A percentile compares a stretch with the other conserved stretches of the same genome.
Evolutionary conservation across 1,140 invertebrate genomes (phyloP).

Genomic region (Brachystomella parvula): DNA sequence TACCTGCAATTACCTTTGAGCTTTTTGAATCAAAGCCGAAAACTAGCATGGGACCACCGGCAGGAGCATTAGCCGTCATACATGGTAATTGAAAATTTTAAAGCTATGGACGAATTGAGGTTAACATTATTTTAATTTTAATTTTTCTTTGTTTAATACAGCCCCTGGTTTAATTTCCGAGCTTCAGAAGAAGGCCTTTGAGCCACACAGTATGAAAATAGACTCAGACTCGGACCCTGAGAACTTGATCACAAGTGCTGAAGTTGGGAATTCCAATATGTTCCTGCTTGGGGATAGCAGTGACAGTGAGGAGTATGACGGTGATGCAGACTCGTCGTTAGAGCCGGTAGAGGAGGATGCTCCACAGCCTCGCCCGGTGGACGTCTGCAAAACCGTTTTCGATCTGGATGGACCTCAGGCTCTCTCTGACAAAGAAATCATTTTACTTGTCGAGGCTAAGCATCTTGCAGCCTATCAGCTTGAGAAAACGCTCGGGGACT

Average conservation of each 20-base stretch:
- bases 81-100: background rate
- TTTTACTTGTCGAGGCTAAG: slow-evolving; percentile 62
- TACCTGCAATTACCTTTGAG: background rate
- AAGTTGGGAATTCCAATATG: background rate
- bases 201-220: background rate
- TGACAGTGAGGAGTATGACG: slow-evolving; percentile 22
- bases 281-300: slow-evolving; percentile 33
- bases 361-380: slow-evolving; percentile 48
- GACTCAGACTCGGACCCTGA: slow-evolving; percentile 1
- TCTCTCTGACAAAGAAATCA: slow-evolving; percentile 74
- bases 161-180: background rate
- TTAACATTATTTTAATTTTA: background rate
- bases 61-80: background rate
- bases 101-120: background rate
- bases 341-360: background rate
- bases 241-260: background rate
- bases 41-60: background rate
- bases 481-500: slow-evolving; percentile 71
- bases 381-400: slow-evolving; percentile 69
- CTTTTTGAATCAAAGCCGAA: background rate
- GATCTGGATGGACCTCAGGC: slow-evolving; percentile 55
- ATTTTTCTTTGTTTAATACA: background rate
- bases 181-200: background rate
- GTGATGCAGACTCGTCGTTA: background rate
- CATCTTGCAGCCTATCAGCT: slow-evolving; percentile 76